A percentile compares a stretch with the other conserved stretches of the same genome.
Conservation (phyloP, 2,113 vertebrate species). For the Nesoenas mayeri region DNA sequence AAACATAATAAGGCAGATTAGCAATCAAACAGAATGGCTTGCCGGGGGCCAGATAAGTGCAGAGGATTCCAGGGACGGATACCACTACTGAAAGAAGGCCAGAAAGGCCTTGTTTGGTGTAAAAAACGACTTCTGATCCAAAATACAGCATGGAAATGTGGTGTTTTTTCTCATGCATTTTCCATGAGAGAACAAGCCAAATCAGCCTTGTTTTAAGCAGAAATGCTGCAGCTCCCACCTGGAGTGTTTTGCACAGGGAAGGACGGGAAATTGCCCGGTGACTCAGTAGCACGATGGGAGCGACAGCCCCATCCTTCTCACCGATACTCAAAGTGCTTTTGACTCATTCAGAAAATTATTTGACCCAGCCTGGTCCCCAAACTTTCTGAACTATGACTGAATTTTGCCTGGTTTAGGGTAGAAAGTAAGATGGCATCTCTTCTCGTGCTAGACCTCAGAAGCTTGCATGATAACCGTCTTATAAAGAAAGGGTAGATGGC, state of each 20-base stretch:
- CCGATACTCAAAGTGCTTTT: neutral
- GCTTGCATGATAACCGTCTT: accelerated
- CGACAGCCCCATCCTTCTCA: neutral
- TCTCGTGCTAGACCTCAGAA: neutral
- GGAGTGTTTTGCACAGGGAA: neutral
- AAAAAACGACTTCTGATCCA: neutral
- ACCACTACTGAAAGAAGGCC: neutral
- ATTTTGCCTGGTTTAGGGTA: neutral
- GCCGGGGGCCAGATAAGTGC: neutral
- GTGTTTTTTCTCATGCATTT: constrained; percentile 42
- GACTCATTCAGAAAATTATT: neutral
- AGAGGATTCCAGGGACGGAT: neutral
- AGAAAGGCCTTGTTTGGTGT: constrained; percentile 28
- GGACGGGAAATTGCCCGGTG: neutral
- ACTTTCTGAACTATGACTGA: neutral
- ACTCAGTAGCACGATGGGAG: neutral
- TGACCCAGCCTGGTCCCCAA: neutral
- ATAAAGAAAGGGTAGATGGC: neutral
- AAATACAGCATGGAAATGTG: neutral
- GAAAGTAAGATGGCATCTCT: neutral
- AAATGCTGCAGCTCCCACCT: neutral
- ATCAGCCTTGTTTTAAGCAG: constrained; percentile 48
- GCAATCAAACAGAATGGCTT: neutral
- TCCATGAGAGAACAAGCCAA: constrained; percentile 35
- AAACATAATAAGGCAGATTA: constrained; percentile 60